A percentile compares a stretch with the other conserved stretches of the same genome.
Evolutionary conservation across 2,797 vertebrate species (phyloP).

Genomic region (Periophthalmus magnuspinnatus): DNA sequence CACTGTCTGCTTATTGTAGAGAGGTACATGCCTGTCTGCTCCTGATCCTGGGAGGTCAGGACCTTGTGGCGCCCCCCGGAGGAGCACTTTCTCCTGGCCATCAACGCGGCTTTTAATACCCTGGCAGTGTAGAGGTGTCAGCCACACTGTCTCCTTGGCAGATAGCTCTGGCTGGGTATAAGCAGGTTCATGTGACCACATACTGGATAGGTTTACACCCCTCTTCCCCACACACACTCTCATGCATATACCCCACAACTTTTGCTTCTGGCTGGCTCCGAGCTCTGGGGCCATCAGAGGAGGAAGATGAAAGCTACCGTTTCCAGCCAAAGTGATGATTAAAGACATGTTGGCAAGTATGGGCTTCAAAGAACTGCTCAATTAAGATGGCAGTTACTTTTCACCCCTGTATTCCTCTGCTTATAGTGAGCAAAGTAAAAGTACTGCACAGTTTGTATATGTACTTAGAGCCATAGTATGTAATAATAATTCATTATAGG

Average conservation of each 20-base stretch:
- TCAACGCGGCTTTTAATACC: constrained; percentile 79
- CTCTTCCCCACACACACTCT: constrained; percentile 19
- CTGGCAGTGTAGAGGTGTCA: constrained; percentile 67
- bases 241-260: constrained; percentile 13
- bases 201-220: constrained; percentile 67
- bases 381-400: constrained; percentile 8
- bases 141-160: constrained; percentile 74
- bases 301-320: constrained; percentile 24
- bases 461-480: no score
- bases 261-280: constrained; percentile 26
- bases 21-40: constrained; percentile 41
- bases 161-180: constrained; percentile 67
- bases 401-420: no score
- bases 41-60: constrained; percentile 54
- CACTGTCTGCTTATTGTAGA: neutral
- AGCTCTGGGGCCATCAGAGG: constrained; percentile 39
- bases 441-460: no score
- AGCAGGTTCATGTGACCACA: constrained; percentile 61
- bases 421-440: no score
- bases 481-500: no score
- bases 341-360: constrained; percentile 28
- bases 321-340: constrained; percentile 40
- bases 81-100: constrained; percentile 60
- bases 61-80: constrained; percentile 42
- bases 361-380: constrained; percentile 9